Conservation (phyloP, 2,113 vertebrate species). For the Macheiramphus alcinus region DNA sequence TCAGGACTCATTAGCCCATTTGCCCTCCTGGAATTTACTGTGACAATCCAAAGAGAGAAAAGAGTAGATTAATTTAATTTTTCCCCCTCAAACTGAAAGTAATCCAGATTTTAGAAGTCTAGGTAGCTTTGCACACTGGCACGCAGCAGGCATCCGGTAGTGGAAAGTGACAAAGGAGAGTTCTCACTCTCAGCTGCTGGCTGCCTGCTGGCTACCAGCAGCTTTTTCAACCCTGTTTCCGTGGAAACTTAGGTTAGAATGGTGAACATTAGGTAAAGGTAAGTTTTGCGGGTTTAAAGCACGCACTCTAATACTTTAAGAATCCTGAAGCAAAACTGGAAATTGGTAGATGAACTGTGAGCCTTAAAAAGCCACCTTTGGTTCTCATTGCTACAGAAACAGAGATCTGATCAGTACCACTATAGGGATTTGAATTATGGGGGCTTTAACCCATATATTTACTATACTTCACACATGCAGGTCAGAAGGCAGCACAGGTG, state of each 20-base stretch:
- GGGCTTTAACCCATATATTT: slow-evolving; percentile 23
- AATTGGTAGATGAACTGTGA: slow-evolving; percentile 52
- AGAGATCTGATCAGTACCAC: slow-evolving; percentile 49
- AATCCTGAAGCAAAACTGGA: slow-evolving; percentile 55
- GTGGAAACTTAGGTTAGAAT: slow-evolving; percentile 72
- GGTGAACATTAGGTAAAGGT: slow-evolving; percentile 74
- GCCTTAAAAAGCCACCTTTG: slow-evolving; percentile 57
- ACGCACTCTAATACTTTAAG: slow-evolving; percentile 61
- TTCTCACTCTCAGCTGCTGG: slow-evolving; percentile 70
- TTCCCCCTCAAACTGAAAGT: slow-evolving; percentile 50
- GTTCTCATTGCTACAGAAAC: slow-evolving; percentile 59
- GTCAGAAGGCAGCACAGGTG: background rate
- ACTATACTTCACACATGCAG: background rate
- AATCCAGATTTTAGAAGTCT: slow-evolving; percentile 56
- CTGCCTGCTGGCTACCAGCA: slow-evolving; percentile 67
- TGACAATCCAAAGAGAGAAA: slow-evolving; percentile 50
- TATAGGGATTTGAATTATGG: slow-evolving; percentile 15
- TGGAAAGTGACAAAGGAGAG: slow-evolving; percentile 71
- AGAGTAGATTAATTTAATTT: slow-evolving; percentile 65
- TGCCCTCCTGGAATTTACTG: slow-evolving; percentile 62
- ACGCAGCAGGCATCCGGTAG: slow-evolving; percentile 68
- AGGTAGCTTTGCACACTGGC: slow-evolving; percentile 68
- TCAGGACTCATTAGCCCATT: slow-evolving; percentile 35
- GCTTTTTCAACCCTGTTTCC: slow-evolving; percentile 72
- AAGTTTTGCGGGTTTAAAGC: slow-evolving; percentile 68